A percentile compares a stretch with the other conserved stretches of the same genome.
phyloP scores from a whole-genome alignment of 1,140 invertebrate genomes.

The Apis mellifera region DNA sequence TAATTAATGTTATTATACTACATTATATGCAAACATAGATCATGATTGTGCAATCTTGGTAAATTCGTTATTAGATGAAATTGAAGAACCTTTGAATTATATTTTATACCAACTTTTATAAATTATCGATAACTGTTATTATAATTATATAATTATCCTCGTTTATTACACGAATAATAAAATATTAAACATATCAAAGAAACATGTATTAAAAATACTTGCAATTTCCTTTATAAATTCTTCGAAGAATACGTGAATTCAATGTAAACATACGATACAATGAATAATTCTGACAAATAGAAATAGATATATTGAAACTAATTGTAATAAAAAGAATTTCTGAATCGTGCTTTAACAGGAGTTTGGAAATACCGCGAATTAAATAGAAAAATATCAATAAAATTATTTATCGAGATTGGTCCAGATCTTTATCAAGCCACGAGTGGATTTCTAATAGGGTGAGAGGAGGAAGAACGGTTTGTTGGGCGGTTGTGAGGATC shows the following conservation, averaged over 20 bases:
- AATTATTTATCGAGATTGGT: slow-evolving; percentile 8
- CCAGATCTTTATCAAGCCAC: not conserved
- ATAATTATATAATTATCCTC: no score
- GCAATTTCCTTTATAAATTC: no score
- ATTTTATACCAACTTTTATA: no score
- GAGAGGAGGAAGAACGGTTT: not conserved
- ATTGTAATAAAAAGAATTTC: not conserved
- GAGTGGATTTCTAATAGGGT: slow-evolving; percentile 32
- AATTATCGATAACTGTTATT: no score
- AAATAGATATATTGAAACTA: not conserved
- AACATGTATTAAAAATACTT: no score
- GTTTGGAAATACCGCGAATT: not conserved
- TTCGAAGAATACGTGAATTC: no score
- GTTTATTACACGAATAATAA: no score
- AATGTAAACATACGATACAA: no score
- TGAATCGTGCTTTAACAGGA: not conserved
- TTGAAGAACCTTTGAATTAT: no score
- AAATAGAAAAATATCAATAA: not conserved
- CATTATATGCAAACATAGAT: not conserved
- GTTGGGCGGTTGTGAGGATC: slow-evolving; percentile 9
- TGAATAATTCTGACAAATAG: no score
- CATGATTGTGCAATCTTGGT: not conserved
- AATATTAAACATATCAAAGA: no score
- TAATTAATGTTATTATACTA: not conserved
- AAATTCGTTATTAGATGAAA: no score